Percentiles rank a stretch among this genome's conserved stretches.
phyloP scores from a whole-genome alignment of 1,140 invertebrate species.

The Lasaia peninsularis region DNA sequence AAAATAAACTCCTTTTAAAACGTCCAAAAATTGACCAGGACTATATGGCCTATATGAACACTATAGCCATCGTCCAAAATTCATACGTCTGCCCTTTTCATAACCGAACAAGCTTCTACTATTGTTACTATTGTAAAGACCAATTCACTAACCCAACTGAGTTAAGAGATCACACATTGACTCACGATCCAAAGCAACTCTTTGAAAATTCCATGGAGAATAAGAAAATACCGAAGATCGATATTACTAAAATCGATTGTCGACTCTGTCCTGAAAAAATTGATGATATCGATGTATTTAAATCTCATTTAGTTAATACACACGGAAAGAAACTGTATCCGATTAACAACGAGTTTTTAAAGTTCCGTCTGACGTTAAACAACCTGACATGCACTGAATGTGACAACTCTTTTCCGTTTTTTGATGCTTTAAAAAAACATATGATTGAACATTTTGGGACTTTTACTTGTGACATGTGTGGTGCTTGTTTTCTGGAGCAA shows the following conservation, averaged over 20 bases:
- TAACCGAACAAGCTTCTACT: conserved; percentile 56
- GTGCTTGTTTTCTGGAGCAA: conserved; percentile 54
- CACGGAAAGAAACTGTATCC: conserved; percentile 35
- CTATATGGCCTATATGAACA: conserved; percentile 45
- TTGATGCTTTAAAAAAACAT: conserved; percentile 58
- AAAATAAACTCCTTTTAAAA: conserved; percentile 25
- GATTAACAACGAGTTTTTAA: conserved; percentile 34
- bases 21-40: conserved; percentile 38
- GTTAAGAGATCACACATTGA: conserved; percentile 53
- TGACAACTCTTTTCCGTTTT: conserved; percentile 41
- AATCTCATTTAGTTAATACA: conserved; percentile 39
- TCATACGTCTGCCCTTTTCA: conserved; percentile 60
- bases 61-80: conserved; percentile 47
- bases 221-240: conserved; percentile 64
- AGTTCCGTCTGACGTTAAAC: conserved; percentile 30
- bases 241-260: conserved; percentile 63
- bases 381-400: conserved; percentile 42
- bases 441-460: conserved; percentile 65
- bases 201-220: conserved; percentile 55
- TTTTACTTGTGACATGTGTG: conserved; percentile 60
- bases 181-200: conserved; percentile 45
- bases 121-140: conserved; percentile 61
- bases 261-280: conserved; percentile 54
- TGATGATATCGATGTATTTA: conserved; percentile 46
- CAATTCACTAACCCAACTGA: conserved; percentile 56